These are phyloP conservation scores for Jaculus jaculus DNA, from an alignment of 2,113 vertebrate species.

Conservation along the genomic window DNA sequence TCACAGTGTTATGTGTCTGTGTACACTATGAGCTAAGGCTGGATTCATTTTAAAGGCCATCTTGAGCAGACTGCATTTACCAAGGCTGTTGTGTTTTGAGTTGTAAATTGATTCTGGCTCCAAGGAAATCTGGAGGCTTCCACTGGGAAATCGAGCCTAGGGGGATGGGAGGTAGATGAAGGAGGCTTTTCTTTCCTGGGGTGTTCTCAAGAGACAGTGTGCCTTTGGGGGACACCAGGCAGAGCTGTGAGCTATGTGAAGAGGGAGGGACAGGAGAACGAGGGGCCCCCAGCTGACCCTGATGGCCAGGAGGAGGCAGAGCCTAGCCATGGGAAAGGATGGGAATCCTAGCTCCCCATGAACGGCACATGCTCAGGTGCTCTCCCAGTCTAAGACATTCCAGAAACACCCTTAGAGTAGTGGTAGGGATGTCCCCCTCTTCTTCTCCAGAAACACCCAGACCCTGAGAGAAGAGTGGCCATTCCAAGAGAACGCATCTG, in stretches of 20 bases:
- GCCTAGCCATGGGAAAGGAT: neutral
- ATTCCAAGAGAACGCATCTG: fast-evolving
- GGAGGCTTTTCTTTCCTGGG: neutral
- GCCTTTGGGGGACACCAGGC: neutral
- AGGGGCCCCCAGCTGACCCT: no score
- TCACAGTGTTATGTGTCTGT: neutral
- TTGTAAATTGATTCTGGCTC: neutral
- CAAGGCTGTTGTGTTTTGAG: neutral
- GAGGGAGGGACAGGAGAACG: neutral
- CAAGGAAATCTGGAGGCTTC: neutral
- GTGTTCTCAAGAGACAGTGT: neutral
- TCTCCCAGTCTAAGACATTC: neutral
- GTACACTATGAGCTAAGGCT: neutral
- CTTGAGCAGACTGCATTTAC: neutral
- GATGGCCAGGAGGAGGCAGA: no score
- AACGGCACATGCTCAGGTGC: no score
- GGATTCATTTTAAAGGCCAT: constrained; percentile 14
- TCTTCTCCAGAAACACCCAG: neutral
- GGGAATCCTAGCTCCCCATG: no score
- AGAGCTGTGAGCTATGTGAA: neutral
- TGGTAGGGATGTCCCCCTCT: fast-evolving
- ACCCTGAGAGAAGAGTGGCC: neutral
- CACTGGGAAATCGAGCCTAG: neutral
- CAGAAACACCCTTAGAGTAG: fast-evolving
- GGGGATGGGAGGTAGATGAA: neutral